Base-by-base conservation (phyloP, 2,888 invertebrate species). In the Thecophora atra region DNA sequence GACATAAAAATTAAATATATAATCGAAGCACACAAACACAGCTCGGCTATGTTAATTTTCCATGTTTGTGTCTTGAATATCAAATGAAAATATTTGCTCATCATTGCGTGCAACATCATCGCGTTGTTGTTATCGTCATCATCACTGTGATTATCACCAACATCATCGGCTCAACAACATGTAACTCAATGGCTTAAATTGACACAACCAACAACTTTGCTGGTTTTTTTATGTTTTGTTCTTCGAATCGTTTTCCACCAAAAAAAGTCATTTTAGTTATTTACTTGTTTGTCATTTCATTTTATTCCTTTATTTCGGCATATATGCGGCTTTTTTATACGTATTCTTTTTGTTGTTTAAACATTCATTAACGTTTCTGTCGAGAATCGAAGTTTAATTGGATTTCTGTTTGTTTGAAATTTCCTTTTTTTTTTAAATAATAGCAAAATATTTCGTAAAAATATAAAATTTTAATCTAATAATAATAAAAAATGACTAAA, bases 1-100 rank as follows among this genome's bases (percentile, higher is more conserved):
- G 85, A 85, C 85, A 85, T 81, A 83, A 85, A 85, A 84, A 84
- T 72, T 73, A n/a, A 28, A 42, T 56, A 70, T 62, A 70, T 47
- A 73, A 74, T 70, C 76, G 37, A 11, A 77, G 58, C 19, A 52
- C 37, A 74, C 60, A 44, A 17, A 62, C 28, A 37, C 52, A 60
- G 62, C 65, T 47, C 58, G 67, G 15, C 6, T 58, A 58, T 58
- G 58, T 72, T 73, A 75, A 54, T 47, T 15, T 64, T 47, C 42
- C 47, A 54, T 62, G 60, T 52, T 60, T 62, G 54, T 51, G 42
- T 26, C 51, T 6, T 44, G 17, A 42, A 52, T 51, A 71, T 13
- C 67, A 71, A 52, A 54, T 74, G 74, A 76, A 71, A 74, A 75
- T 70, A 75, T 72, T 75, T 21, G 63, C 47, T n/a, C 30, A 64